Conservation (phyloP, 2,797 vertebrate species). For the Sparidentex hasta region DNA sequence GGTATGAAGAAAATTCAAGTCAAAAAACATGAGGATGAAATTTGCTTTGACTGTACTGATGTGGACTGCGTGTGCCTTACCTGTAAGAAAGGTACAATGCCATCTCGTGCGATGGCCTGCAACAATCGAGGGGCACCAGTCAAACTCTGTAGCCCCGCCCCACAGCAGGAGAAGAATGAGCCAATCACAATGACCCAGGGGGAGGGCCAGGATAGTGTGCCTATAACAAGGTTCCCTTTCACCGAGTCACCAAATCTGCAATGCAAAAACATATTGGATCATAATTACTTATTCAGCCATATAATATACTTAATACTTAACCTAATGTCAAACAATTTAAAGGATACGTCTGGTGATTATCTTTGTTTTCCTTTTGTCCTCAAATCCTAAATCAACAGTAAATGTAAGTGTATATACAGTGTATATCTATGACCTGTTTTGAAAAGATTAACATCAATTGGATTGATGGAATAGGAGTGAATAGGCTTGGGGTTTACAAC, state of each 20-base stretch:
- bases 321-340: background rate
- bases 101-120: conserved; percentile 96
- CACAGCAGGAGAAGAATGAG: conserved; percentile 97
- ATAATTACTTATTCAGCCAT: background rate
- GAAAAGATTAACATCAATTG: background rate
- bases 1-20: background rate
- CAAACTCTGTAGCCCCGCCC: conserved; percentile 95
- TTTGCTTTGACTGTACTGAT: background rate
- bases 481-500: background rate
- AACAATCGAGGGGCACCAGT: conserved; percentile 94
- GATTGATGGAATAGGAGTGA: too few species aligned
- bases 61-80: conserved; percentile 73
- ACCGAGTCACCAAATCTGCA: conserved; percentile 94
- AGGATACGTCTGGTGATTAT: background rate
- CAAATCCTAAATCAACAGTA: background rate
- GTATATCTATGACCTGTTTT: background rate
- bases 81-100: conserved; percentile 94
- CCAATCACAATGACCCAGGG: conserved; percentile 99
- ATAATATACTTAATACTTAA: too few species aligned
- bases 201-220: conserved; percentile 95
- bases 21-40: background rate
- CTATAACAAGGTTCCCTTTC: conserved; percentile 94
- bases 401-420: background rate
- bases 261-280: background rate
- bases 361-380: background rate